These are phyloP conservation scores for Autographa pulchrina DNA, from an alignment of 2,888 invertebrate species.

Conservation along the genomic window DNA sequence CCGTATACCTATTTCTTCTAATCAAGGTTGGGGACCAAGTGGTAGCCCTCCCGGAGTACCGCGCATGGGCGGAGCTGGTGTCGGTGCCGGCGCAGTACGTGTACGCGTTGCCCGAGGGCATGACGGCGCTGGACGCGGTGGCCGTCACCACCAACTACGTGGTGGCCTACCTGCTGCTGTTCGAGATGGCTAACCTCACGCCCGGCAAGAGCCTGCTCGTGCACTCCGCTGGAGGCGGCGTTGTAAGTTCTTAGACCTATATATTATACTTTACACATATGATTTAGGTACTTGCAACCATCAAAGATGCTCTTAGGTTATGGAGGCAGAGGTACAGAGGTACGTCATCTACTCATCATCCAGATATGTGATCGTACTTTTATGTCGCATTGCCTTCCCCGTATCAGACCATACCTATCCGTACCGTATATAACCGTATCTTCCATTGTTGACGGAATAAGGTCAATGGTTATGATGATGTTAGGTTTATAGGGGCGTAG, in stretches of 20 bases:
- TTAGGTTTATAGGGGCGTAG: too few species aligned
- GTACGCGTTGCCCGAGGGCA: constrained; percentile 93
- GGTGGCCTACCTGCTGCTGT: constrained; percentile 95
- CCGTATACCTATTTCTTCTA: constrained; percentile 25
- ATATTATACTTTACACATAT: too few species aligned
- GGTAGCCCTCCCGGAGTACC: constrained; percentile 95
- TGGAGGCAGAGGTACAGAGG: too few species aligned
- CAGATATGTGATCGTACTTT: too few species aligned
- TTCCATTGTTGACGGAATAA: too few species aligned
- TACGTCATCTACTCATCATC: too few species aligned
- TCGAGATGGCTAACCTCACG: constrained; percentile 94
- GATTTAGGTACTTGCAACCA: too few species aligned
- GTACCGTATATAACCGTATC: too few species aligned
- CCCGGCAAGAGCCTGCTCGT: constrained; percentile 94
- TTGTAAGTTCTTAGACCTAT: constrained; percentile 90
- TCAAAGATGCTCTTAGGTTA: too few species aligned
- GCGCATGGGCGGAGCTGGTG: constrained; percentile 96
- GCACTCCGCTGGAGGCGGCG: constrained; percentile 96
- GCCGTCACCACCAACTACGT: constrained; percentile 96
- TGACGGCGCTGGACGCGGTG: constrained; percentile 94
- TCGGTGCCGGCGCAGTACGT: constrained; percentile 94
- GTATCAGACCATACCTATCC: too few species aligned
- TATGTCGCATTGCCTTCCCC: too few species aligned
- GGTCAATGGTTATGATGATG: too few species aligned
- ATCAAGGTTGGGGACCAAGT: constrained; percentile 95